Conservation (phyloP, 2,797 vertebrate species). For the Enoplosus armatus region DNA sequence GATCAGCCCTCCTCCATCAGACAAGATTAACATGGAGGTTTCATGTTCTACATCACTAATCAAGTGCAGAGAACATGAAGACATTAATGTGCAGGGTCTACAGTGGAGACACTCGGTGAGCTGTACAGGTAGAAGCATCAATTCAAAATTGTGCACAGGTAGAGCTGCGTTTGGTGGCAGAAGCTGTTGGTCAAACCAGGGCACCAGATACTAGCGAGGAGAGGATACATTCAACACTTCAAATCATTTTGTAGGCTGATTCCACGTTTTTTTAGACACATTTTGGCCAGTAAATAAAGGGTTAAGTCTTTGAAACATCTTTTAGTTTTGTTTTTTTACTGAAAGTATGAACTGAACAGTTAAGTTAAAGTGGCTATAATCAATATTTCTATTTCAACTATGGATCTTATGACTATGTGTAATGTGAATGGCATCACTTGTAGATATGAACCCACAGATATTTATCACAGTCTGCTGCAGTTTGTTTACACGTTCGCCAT, state of each 20-base stretch:
- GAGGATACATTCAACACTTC: neutral
- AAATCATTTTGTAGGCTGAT: neutral
- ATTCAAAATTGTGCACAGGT: neutral
- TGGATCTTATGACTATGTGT: too few relatives aligned
- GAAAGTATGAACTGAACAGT: neutral
- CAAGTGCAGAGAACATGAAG: slow-evolving; percentile 39
- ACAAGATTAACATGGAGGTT: slow-evolving; percentile 37
- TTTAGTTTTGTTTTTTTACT: neutral
- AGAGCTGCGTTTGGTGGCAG: neutral
- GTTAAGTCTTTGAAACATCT: neutral
- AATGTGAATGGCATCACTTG: neutral
- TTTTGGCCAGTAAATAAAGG: neutral
- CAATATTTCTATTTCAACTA: neutral
- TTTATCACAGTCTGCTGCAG: neutral
- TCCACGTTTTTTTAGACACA: neutral
- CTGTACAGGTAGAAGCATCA: neutral
- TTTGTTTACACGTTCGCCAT: neutral
- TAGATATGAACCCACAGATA: neutral
- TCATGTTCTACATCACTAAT: slow-evolving; percentile 45
- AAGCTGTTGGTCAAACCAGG: neutral
- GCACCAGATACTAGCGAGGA: neutral
- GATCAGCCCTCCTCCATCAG: slow-evolving; percentile 51
- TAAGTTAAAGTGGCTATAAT: neutral
- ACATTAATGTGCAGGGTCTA: neutral
- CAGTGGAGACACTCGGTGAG: neutral